Percentiles rank a stretch among this genome's conserved stretches.
These are phyloP conservation scores for Morone saxatilis DNA, from an alignment of 2,113 vertebrate genomes.

Conservation along the genomic window DNA sequence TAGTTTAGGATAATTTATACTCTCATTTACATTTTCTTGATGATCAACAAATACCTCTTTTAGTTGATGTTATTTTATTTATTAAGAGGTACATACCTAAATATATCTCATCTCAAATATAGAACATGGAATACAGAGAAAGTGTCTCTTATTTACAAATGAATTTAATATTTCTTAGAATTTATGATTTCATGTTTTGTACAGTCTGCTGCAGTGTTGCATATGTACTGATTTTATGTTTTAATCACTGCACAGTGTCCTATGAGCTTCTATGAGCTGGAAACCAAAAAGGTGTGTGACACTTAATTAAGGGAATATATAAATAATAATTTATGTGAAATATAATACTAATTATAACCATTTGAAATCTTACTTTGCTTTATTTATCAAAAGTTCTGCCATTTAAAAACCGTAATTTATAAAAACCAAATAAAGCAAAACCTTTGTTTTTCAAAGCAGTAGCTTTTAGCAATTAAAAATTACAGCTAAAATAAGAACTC, in stretches of 20 bases:
- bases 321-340: background rate
- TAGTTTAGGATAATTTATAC: background rate
- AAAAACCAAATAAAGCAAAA: slow-evolving; percentile 10
- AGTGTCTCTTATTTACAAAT: background rate
- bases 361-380: slow-evolving; percentile 6
- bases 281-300: background rate
- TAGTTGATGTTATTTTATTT: background rate
- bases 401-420: slow-evolving; percentile 26
- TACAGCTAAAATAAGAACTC: slow-evolving; percentile 27
- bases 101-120: background rate
- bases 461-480: slow-evolving; percentile 24
- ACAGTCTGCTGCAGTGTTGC: background rate
- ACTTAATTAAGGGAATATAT: background rate
- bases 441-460: slow-evolving; percentile 4
- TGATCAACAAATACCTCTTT: background rate
- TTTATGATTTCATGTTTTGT: slow-evolving; percentile 1
- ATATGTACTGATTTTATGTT: background rate
- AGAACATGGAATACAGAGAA: background rate
- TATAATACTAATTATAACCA: background rate
- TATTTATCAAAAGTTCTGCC: slow-evolving; percentile 8
- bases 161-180: background rate
- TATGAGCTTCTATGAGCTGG: background rate
- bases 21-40: background rate
- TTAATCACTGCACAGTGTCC: background rate
- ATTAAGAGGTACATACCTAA: background rate